phyloP scores from a whole-genome alignment of 2,797 vertebrate species.

The Pangasius sanitwongsei region DNA sequence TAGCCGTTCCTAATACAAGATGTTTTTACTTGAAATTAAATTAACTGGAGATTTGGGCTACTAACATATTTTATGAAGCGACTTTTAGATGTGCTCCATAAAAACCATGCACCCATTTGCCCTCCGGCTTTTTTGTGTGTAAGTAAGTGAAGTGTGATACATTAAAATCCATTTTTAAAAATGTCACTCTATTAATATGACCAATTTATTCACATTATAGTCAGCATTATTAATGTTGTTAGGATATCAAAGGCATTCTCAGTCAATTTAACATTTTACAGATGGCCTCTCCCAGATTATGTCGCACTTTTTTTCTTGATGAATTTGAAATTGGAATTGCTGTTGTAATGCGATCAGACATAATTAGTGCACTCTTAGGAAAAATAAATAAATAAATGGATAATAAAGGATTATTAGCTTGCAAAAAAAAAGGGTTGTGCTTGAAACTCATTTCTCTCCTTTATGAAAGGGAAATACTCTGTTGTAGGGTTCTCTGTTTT shows the following conservation, averaged over 20 bases:
- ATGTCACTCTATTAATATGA: neutral
- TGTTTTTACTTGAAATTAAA: neutral
- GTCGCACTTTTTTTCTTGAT: neutral
- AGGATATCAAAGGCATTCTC: neutral
- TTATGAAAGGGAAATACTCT: neutral
- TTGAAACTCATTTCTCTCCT: neutral
- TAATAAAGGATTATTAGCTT: neutral
- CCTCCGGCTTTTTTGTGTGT: neutral
- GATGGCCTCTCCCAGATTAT: slow-evolving; percentile 6
- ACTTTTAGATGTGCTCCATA: neutral
- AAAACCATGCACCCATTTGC: neutral
- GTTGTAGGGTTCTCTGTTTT: neutral
- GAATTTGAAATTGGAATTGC: neutral
- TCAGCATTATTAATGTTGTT: neutral
- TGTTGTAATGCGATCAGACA: neutral
- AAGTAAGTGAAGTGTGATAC: neutral
- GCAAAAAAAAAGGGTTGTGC: neutral
- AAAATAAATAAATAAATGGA: neutral
- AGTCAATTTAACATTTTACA: neutral
- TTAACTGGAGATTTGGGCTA: neutral
- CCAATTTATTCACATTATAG: neutral
- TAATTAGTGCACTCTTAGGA: neutral
- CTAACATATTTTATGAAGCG: neutral
- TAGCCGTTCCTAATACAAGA: neutral
- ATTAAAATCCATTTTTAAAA: neutral